Base-by-base conservation (phyloP, 2,888 invertebrate species). In the Apodemia duryi region DNA sequence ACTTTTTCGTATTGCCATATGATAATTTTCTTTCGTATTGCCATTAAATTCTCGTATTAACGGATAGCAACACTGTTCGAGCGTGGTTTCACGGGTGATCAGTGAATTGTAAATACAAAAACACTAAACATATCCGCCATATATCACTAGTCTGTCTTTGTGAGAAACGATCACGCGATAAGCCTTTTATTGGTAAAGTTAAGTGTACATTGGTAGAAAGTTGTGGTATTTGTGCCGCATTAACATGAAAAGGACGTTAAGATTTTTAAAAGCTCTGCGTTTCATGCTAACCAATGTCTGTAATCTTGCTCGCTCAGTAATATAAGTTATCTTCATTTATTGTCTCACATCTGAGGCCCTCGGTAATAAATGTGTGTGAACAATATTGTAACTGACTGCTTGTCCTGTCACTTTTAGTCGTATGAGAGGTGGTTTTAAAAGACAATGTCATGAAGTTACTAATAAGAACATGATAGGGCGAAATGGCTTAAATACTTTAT, bases 1-100 rank as follows among this genome's bases (percentile, higher is more conserved):
- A 57, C 57, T 64, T 66, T 68, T 67, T 66, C 32, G 54, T 57
- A 62, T 66, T 61, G 61, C 57, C 65, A 67, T 66, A 67, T 66
- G 64, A 64, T 66, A 68, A 68, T 65, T 46, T 64, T 49, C 61
- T 66, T 67, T 66, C n/a, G 54, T 57, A 57, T 66, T 63, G 61
- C 57, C 65, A 67, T 66, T 65, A 63, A 63, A 64, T 66, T 66
- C 64, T 46, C 43, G 49, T 28, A 64, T 64, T 64, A 64, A 61
- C 64, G 64, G 60, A 46, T 43, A 63, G 66, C 63, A 63, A 46
- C 49, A 61, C 61, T 46, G 66, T 46, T 63, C 63, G 63, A 61
- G 51, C 61, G 63, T 60, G 63, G 57, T 52, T 66, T 61, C 43
- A 66, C 66, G 63, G 66, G 63, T 66, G 66, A 66, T 66, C 66